phyloP scores from a whole-genome alignment of 2,888 invertebrate species.

The Sphecodes monilicornis region DNA sequence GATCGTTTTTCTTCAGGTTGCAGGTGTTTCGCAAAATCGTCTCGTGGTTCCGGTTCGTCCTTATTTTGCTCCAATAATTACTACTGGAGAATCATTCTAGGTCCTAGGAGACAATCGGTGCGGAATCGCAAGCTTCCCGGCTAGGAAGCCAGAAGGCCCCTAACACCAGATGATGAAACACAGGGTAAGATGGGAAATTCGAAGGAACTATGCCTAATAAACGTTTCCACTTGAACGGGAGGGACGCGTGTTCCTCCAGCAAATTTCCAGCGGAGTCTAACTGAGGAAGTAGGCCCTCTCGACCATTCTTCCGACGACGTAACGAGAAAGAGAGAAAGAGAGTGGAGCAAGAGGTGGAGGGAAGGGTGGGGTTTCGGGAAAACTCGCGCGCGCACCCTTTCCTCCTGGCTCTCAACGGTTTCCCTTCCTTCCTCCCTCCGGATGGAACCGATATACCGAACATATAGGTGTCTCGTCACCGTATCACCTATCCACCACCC shows the following conservation, averaged over 20 bases:
- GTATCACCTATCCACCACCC: constrained; percentile 72
- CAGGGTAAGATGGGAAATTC: background rate
- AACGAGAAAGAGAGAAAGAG: constrained; percentile 38
- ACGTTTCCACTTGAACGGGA: background rate
- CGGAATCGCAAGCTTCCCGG: background rate
- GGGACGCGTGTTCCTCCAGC: constrained; percentile 13
- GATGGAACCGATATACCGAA: constrained; percentile 70
- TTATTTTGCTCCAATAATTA: background rate
- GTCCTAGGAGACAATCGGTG: background rate
- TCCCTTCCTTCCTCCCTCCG: constrained; percentile 55
- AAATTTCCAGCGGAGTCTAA: constrained; percentile 42
- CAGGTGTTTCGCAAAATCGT: background rate
- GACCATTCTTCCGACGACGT: constrained; percentile 59
- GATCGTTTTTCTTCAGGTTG: constrained; percentile 1
- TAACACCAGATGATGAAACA: background rate
- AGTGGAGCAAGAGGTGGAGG: background rate
- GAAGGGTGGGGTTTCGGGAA: constrained; percentile 11
- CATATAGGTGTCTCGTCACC: constrained; percentile 74
- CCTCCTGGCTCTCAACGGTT: constrained; percentile 44
- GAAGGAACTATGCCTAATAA: constrained; percentile 29
- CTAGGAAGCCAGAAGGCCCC: background rate
- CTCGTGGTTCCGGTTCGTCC: background rate
- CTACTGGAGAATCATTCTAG: background rate
- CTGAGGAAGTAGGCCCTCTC: constrained; percentile 52
- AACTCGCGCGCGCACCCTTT: constrained; percentile 57